A percentile compares a stretch with the other conserved stretches of the same genome.
These are phyloP conservation scores for Micoletzkya japonica DNA, from an alignment of 2,888 invertebrate genomes.

Conservation along the genomic window DNA sequence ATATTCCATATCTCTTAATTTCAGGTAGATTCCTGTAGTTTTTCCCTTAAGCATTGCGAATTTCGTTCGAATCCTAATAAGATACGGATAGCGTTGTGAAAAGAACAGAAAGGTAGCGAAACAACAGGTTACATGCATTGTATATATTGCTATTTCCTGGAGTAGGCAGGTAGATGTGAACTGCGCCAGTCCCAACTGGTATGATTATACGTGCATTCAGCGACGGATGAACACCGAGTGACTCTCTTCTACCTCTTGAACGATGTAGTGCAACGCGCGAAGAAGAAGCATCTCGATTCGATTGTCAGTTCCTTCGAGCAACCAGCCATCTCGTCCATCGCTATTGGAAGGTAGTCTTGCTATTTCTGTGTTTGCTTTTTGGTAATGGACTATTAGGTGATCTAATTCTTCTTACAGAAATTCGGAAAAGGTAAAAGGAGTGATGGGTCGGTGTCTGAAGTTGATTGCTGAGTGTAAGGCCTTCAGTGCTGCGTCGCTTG, in stretches of 20 bases:
- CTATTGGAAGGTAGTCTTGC: constrained; percentile 36
- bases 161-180: too few species aligned
- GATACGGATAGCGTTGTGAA: too few species aligned
- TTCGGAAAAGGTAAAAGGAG: constrained; percentile 41
- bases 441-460: constrained; percentile 65
- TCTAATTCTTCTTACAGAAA: constrained; percentile 33
- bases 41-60: background rate
- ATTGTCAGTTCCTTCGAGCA: constrained; percentile 45
- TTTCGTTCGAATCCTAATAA: background rate
- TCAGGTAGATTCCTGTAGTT: background rate
- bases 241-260: constrained; percentile 97
- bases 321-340: constrained; percentile 40
- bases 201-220: too few species aligned
- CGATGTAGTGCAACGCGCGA: constrained; percentile 90
- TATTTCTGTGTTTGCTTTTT: background rate
- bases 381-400: background rate
- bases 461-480: constrained; percentile 69
- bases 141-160: background rate
- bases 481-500: constrained; percentile 77
- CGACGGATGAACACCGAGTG: constrained; percentile 67
- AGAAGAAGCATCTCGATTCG: constrained; percentile 46
- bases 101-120: constrained; percentile 1
- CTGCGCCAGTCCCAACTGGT: too few species aligned
- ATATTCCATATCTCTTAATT: constrained; percentile 3
- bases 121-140: background rate